phyloP scores from a whole-genome alignment of 1,140 invertebrate species.

The Diabrotica virgifera region DNA sequence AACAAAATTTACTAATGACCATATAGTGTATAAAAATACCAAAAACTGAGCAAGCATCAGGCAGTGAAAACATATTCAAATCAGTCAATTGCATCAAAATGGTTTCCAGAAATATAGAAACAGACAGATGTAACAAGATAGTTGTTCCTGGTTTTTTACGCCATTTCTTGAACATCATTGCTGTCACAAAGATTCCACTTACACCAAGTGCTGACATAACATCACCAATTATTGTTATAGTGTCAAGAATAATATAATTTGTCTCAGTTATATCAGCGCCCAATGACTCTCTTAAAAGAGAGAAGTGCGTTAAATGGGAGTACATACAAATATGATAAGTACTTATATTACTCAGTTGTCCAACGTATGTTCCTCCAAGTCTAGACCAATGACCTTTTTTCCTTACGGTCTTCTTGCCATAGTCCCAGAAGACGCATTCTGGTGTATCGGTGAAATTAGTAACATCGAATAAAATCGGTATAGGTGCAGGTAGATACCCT shows the following conservation, averaged over 20 bases:
- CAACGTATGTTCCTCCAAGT: constrained; percentile 28
- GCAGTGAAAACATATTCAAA: constrained; percentile 41
- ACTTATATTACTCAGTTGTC: constrained; percentile 33
- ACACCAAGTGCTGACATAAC: constrained; percentile 57
- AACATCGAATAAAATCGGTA: constrained; percentile 53
- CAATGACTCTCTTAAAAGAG: constrained; percentile 49
- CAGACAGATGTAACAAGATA: constrained; percentile 57
- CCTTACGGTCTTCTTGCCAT: constrained; percentile 32
- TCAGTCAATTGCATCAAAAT: constrained; percentile 56
- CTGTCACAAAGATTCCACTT: constrained; percentile 57
- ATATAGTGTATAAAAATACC: constrained; percentile 60
- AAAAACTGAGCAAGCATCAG: constrained; percentile 47
- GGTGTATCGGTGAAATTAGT: constrained; percentile 30
- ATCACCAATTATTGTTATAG: constrained; percentile 60
- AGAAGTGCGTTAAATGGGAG: constrained; percentile 61
- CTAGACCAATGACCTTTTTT: constrained; percentile 49
- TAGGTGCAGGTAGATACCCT: constrained; percentile 49
- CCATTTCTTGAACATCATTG: constrained; percentile 55
- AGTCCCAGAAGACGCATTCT: constrained; percentile 60
- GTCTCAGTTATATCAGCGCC: constrained; percentile 14
- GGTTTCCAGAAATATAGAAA: constrained; percentile 57
- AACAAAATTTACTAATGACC: constrained; percentile 59
- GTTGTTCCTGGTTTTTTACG: constrained; percentile 59
- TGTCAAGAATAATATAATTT: constrained; percentile 48
- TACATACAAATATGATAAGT: constrained; percentile 54